Base-by-base conservation (phyloP, 23 tunicate species). In the Oikopleura vanhoeffeni region DNA sequence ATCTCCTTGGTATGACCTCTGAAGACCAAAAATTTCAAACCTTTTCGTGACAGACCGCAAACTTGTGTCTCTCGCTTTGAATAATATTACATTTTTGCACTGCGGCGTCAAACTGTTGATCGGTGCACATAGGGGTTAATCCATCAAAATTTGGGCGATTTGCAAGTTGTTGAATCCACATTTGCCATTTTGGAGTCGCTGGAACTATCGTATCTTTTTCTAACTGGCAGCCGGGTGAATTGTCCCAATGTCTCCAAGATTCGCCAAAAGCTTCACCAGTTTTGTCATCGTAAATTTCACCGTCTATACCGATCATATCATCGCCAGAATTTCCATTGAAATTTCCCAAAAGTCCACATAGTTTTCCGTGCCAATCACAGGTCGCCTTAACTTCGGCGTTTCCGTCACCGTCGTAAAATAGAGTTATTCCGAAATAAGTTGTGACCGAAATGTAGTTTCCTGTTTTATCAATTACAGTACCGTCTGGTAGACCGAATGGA, bases 61-160 rank as follows among this genome's bases (percentile, higher is more conserved):
- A 49, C 24, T 49, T 49, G 64, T 49, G 18, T 24, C 64, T 13
- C 24, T 49, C 64, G 24, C 64, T 49, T 49, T 49, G 64, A 71
- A 71, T 18, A 71, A 71, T 71, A 32, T 30, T 71, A 38, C 79
- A 71, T 32, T 30, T 18, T 18, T 32, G 34, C 27, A 71, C 35
- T 2, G 79, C 79, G 79, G 79, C 79, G 79, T 71, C 35, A 30
- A 71, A 71, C 38, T 71, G 79, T 32, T 71, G 79, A 18, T 71
- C 79, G 35, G 79, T 71, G 32, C 79, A 71, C 4, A 2, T 18
- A 28, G 79, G 79, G 3, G 35, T 71, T 71, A 38, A 13, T 2
- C 79, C 79, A 49, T 49, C 64, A 49, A 49, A 49, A 30, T 71
- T 71, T 32, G 79, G 79, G 2, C 79, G 79, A 18, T 71, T 18